These are phyloP conservation scores for Shinisaurus crocodilurus DNA, from an alignment of 2,113 vertebrate species.

Conservation along the genomic window DNA sequence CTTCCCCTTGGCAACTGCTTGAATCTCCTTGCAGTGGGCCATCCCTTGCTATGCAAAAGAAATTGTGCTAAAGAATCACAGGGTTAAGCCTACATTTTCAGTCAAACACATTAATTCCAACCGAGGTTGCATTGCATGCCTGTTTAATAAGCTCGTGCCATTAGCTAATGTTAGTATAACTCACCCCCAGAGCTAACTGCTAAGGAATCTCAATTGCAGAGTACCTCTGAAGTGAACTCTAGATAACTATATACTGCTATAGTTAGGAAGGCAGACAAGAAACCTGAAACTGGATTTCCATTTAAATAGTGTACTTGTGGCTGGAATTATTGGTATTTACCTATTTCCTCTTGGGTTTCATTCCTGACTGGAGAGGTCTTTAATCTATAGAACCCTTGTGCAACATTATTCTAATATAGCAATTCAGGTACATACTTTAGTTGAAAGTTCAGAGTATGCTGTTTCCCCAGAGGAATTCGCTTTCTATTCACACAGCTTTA, in stretches of 20 bases:
- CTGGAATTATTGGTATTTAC: constrained; percentile 66
- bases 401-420: constrained; percentile 61
- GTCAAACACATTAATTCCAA: constrained; percentile 40
- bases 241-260: constrained; percentile 11
- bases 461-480: constrained; percentile 55
- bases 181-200: constrained; percentile 20
- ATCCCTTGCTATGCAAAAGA: not conserved
- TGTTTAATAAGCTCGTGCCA: constrained; percentile 43
- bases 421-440: constrained; percentile 60
- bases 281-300: constrained; percentile 69
- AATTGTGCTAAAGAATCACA: not conserved
- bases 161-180: constrained; percentile 10
- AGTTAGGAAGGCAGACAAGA: constrained; percentile 54
- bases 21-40: not conserved
- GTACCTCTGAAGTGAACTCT: not conserved
- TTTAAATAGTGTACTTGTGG: constrained; percentile 73
- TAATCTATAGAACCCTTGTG: constrained; percentile 57
- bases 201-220: constrained; percentile 17
- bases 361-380: constrained; percentile 61
- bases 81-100: not conserved
- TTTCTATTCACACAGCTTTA: constrained; percentile 65
- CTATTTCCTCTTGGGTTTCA: constrained; percentile 63
- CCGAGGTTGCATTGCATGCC: not conserved
- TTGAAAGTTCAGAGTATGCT: constrained; percentile 53
- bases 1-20: not conserved